Base-by-base conservation (phyloP, 2,888 invertebrate genomes). In the Byasa hedistus region DNA sequence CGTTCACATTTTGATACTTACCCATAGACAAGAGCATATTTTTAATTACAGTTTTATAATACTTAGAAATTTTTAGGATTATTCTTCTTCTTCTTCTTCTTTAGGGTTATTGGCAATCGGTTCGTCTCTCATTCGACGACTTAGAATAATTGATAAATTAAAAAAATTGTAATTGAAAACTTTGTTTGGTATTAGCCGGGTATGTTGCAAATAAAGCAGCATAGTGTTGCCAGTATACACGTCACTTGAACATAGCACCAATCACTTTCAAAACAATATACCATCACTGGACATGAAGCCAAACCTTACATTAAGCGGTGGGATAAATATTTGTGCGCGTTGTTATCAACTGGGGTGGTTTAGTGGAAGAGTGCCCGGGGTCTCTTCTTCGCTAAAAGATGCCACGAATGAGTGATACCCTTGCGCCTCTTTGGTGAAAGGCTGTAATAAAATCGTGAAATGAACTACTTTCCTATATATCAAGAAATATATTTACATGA, bases 361-460 rank as follows among this genome's bases (percentile, higher is more conserved):
- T 76, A 91, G 69, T 86, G 87, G 77, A 91, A 91, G 10, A 91
- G 79, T 0, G 90, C 90, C 8, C 91, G 76, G 0, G 91, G 91
- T 70, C 89, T 78, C 75, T 90, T 91, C 79, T 91, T 91, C 5
- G 89, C 82, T 1, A 91, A 80, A 36, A 89, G 76, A 65, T 89
- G 89, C 91, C 91, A 91, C 0, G 90, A 85, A 67, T 88, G 87
- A 0, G 84, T 75, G n/a, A 88, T 74, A 4, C 89, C 86, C 71
- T 89, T 90, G 65, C 88, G 89, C 10, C 86, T 77, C 70, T 91
- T 91, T 1, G 91, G 91, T 63, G 91, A 91, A 44, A 89, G 72
- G 15, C 91, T 91, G 83, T 2, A 85, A 86, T 32, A 19, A 58
- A 44, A 44, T 57, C 12, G 10, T 12, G 15, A 55, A 24, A 3